These are phyloP conservation scores for Bubalus kerabau DNA, from an alignment of 2,113 vertebrate species.

Conservation along the genomic window DNA sequence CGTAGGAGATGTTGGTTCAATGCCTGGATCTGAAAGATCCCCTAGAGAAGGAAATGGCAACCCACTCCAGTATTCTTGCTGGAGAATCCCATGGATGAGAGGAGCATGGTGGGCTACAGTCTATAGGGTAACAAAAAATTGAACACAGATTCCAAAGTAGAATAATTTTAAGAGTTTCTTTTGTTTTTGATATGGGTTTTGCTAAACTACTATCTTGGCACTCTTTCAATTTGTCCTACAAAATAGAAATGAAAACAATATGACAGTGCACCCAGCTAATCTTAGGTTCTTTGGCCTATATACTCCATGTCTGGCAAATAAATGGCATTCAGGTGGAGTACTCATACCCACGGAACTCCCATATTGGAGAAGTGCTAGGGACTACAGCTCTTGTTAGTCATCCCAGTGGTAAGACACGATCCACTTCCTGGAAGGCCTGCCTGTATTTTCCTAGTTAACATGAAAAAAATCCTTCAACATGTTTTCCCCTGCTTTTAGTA, in stretches of 20 bases:
- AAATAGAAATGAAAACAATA: not conserved
- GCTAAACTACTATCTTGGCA: not conserved
- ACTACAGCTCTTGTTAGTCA: not conserved
- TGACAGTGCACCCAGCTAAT: not conserved
- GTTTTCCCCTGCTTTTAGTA: not conserved
- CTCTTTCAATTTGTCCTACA: not conserved
- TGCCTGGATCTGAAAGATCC: not conserved
- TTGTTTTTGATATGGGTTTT: not conserved
- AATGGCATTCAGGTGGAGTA: not conserved
- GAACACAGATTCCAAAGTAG: not conserved
- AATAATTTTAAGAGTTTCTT: not conserved
- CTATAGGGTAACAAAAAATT: not conserved
- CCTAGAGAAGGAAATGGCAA: not conserved
- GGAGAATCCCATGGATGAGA: not conserved
- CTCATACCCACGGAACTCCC: not conserved
- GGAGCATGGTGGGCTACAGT: not conserved
- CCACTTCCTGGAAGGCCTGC: not conserved
- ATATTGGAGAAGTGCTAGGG: not conserved
- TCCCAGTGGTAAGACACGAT: not conserved
- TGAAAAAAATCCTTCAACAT: not conserved
- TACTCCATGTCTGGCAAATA: not conserved
- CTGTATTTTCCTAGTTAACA: not conserved
- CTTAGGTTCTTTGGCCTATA: not conserved
- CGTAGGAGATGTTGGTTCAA: not conserved
- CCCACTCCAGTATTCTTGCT: not conserved